A percentile compares a stretch with the other conserved stretches of the same genome.
Conservation (phyloP, 2,888 invertebrate species). For the Chydorus sphaericus region DNA sequence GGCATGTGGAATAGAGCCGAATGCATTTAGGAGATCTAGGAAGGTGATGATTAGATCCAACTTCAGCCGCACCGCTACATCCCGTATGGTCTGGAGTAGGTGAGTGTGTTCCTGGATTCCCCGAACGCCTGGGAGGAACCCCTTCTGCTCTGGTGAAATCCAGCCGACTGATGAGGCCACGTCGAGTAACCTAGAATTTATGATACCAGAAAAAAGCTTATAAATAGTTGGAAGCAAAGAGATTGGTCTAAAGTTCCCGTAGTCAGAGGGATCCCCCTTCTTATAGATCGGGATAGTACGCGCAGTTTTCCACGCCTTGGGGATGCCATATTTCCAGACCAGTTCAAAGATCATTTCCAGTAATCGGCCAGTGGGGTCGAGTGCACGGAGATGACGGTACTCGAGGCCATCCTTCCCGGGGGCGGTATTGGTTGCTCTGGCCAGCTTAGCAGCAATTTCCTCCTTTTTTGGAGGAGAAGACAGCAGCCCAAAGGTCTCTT, state of each 20-base stretch:
- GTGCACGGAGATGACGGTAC: background rate
- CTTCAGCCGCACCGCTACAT: conserved; percentile 18
- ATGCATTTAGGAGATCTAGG: background rate
- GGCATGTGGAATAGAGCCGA: background rate
- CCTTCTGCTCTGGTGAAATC: background rate
- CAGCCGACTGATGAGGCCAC: background rate
- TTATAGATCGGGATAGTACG: background rate
- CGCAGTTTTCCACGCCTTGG: background rate
- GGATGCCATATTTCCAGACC: background rate
- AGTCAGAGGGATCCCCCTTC: background rate
- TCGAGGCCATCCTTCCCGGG: background rate
- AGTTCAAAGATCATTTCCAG: background rate
- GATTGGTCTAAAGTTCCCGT: background rate
- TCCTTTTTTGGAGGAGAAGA: background rate
- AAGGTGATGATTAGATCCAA: background rate
- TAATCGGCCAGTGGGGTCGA: background rate
- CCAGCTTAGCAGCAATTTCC: background rate
- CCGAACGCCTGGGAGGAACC: background rate
- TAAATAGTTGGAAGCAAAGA: background rate
- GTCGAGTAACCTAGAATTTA: background rate
- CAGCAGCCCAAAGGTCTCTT: background rate
- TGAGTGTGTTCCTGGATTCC: background rate
- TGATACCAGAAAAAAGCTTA: background rate
- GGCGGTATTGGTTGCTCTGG: background rate
- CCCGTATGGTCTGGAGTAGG: conserved; percentile 15